Evolutionary conservation across 2,888 invertebrate genomes (phyloP).

Genomic region (Hypomecis atomaria): DNA sequence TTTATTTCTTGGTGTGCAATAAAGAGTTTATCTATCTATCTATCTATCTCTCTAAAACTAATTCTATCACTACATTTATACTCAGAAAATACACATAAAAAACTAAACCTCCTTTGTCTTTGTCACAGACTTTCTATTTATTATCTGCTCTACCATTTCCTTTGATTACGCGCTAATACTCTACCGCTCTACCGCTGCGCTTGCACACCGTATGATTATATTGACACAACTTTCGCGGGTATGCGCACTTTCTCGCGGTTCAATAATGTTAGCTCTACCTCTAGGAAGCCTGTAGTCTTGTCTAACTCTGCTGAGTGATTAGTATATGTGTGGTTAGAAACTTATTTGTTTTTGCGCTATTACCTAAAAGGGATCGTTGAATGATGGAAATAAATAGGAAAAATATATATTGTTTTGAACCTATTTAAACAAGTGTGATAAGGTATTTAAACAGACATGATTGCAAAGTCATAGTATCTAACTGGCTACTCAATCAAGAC

Average conservation of each 20-base stretch:
- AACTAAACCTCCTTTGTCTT: neutral
- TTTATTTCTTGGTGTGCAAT: no score
- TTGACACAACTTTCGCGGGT: conserved; percentile 49
- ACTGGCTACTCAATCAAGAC: no score
- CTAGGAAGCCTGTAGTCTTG: conserved; percentile 9
- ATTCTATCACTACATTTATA: no score
- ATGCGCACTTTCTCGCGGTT: conserved; percentile 45
- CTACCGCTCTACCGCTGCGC: neutral
- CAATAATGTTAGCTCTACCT: conserved; percentile 37
- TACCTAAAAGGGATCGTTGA: no score
- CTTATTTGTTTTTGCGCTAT: neutral
- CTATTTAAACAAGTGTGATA: no score
- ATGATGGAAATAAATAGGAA: no score
- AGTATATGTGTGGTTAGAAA: conserved; percentile 1
- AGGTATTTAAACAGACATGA: no score
- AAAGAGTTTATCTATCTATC: no score
- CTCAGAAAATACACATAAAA: no score
- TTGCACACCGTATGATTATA: conserved; percentile 27
- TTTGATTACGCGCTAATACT: conserved; percentile 16
- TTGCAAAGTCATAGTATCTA: no score
- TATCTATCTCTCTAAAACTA: no score
- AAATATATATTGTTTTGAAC: no score
- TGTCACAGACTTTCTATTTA: conserved; percentile 1
- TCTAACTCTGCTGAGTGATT: conserved; percentile 1
- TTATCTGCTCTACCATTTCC: conserved; percentile 2